phyloP scores from a whole-genome alignment of 2,888 invertebrate species.

The Spodoptera exigua region DNA sequence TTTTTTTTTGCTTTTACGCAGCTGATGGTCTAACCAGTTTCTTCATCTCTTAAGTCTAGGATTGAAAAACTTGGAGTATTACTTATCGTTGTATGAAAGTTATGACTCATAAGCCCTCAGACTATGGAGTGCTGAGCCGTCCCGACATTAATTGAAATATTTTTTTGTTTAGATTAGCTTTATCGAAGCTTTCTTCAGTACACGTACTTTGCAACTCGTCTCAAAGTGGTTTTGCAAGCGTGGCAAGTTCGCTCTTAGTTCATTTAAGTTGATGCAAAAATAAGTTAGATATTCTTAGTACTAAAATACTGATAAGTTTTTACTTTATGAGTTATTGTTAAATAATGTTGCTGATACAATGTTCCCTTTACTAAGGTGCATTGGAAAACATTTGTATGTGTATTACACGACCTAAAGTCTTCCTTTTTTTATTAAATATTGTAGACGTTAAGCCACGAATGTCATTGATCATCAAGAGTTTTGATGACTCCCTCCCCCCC shows the following conservation, averaged over 20 bases:
- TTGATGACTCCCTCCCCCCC: too few relatives aligned
- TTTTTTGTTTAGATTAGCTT: constrained; percentile 46
- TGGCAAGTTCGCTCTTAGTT: constrained; percentile 9
- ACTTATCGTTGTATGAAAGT: constrained; percentile 48
- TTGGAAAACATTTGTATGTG: too few relatives aligned
- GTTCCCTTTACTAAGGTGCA: too few relatives aligned
- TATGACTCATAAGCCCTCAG: constrained; percentile 49
- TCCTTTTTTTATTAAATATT: too few relatives aligned
- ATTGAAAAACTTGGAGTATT: constrained; percentile 38
- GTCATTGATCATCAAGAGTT: too few relatives aligned
- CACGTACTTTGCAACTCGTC: constrained; percentile 16
- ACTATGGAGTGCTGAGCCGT: constrained; percentile 29
- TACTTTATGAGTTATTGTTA: not conserved
- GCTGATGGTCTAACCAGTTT: constrained; percentile 41
- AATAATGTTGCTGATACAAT: too few relatives aligned
- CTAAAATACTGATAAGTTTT: not conserved
- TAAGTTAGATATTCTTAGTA: not conserved
- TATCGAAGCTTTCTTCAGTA: constrained; percentile 42
- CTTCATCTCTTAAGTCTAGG: constrained; percentile 22
- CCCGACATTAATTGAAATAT: constrained; percentile 42
- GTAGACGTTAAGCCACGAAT: too few relatives aligned
- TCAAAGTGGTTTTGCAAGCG: constrained; percentile 8
- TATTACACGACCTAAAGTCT: too few relatives aligned
- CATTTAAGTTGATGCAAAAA: constrained; percentile 5
- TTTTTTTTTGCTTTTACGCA: constrained; percentile 40